Evolutionary conservation across 2,113 vertebrate species (phyloP).

Genomic region (Thryonomys swinderianus): DNA sequence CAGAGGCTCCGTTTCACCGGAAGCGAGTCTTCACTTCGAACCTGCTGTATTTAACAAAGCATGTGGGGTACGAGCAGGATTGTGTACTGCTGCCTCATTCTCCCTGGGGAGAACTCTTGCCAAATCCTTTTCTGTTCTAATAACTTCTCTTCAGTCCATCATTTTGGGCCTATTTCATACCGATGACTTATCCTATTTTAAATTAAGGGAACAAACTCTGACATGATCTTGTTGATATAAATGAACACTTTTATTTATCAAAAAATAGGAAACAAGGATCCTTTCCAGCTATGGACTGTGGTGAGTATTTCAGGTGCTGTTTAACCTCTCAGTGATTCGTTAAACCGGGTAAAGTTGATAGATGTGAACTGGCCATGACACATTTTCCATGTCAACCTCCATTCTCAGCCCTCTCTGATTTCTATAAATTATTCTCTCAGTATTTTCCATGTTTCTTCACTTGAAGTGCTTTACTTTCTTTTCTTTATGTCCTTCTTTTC

Average conservation of each 20-base stretch:
- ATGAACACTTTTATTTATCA: background rate
- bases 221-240: background rate
- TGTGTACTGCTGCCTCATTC: background rate
- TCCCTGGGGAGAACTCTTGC: background rate
- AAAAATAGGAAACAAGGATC: background rate
- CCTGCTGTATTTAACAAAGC: background rate
- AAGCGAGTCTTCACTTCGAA: background rate
- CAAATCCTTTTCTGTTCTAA: background rate
- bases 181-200: background rate
- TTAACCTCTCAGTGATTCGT: background rate
- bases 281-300: background rate
- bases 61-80: no score
- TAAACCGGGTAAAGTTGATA: rapidly evolving
- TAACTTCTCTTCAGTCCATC: background rate
- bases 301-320: background rate
- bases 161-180: background rate
- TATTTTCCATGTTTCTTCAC: background rate
- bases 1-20: background rate
- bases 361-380: rapidly evolving
- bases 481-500: background rate
- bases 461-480: background rate
- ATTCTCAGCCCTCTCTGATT: background rate
- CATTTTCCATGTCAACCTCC: background rate
- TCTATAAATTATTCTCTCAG: background rate
- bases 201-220: background rate